These are phyloP conservation scores for Aurelia coerulea DNA, from an alignment of 30 jellyfish, hydroid and myxozoan species.

Conservation along the genomic window DNA sequence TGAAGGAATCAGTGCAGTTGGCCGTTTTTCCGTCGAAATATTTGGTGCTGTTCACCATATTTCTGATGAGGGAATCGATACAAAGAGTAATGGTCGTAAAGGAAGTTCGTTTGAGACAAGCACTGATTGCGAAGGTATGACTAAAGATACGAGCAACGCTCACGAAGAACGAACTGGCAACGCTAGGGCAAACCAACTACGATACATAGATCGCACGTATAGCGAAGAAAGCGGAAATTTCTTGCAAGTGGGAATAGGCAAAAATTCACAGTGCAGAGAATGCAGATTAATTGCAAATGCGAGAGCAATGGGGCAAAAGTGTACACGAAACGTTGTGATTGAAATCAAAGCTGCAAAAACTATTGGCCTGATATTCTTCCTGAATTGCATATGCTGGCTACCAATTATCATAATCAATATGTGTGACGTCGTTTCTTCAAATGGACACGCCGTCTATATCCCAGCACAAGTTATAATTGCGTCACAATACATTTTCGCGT, in stretches of 20 bases:
- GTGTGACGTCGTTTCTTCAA: constrained; percentile 45
- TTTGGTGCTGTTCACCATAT: too few species aligned
- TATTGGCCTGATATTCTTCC: constrained; percentile 57
- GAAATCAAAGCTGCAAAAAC: constrained; percentile 71
- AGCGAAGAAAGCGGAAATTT: too few species aligned
- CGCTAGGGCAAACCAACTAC: too few species aligned
- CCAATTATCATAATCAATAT: constrained; percentile 73
- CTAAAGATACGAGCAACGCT: too few species aligned
- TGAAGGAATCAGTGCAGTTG: too few species aligned
- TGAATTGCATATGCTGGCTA: constrained; percentile 78
- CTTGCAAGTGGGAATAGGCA: background rate
- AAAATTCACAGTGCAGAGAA: background rate
- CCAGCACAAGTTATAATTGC: constrained; percentile 37
- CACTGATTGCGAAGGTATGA: too few species aligned
- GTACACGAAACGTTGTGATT: constrained; percentile 17
- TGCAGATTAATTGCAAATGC: background rate
- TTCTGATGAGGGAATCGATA: too few species aligned
- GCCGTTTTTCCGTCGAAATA: too few species aligned
- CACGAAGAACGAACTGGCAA: too few species aligned
- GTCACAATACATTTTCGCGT: constrained; percentile 57
- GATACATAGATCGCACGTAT: too few species aligned
- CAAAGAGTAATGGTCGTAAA: too few species aligned
- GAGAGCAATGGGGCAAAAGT: background rate
- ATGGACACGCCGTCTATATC: constrained; percentile 52
- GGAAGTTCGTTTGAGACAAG: too few species aligned